Conservation (phyloP, 2,113 vertebrate species). For the Tenrec ecaudatus region DNA sequence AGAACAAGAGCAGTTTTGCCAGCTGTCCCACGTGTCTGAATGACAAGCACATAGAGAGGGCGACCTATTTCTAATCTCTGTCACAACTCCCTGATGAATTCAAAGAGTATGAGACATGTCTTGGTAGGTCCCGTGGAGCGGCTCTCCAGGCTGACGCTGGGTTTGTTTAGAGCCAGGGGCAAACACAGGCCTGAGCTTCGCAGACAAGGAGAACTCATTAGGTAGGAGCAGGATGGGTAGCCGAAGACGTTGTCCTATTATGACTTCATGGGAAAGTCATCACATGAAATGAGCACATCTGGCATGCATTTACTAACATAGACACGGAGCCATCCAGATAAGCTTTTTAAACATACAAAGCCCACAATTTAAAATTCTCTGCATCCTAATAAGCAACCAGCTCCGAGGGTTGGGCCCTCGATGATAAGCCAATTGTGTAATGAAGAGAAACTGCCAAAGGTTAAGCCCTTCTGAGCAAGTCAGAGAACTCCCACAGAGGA, state of each 20-base stretch:
- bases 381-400: constrained; percentile 47
- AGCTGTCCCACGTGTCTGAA: constrained; percentile 53
- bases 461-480: constrained; percentile 18
- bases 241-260: constrained; percentile 47
- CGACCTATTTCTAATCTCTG: constrained; percentile 63
- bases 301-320: constrained; percentile 42
- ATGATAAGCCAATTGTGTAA: constrained; percentile 6
- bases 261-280: constrained; percentile 53
- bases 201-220: constrained; percentile 40
- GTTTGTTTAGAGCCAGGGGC: constrained; percentile 28
- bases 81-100: constrained; percentile 59
- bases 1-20: constrained; percentile 58
- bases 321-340: constrained; percentile 55
- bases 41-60: constrained; percentile 34
- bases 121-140: constrained; percentile 64
- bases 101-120: constrained; percentile 71
- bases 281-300: constrained; percentile 48
- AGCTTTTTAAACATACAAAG: constrained; percentile 54
- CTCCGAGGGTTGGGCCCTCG: neutral
- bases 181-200: neutral
- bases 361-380: constrained; percentile 32
- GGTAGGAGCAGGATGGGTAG: constrained; percentile 40
- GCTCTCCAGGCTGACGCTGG: neutral
- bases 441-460: constrained; percentile 38
- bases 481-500: neutral